Base-by-base conservation (phyloP, 2,797 vertebrate genomes). In the Cyprinella venusta region DNA sequence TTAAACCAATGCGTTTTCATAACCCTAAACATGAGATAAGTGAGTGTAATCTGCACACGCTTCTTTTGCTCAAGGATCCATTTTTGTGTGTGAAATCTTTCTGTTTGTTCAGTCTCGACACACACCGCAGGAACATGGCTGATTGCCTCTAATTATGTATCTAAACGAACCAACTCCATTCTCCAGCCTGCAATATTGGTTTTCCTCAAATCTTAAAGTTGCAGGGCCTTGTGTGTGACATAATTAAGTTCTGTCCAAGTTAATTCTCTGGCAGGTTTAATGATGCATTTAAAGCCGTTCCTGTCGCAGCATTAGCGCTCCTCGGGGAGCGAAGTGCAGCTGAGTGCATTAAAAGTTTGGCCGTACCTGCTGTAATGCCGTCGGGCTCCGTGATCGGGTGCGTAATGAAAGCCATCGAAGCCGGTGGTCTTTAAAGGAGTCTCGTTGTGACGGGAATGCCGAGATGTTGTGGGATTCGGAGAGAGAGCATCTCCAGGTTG, bases 181-280 rank as follows among this genome's bases (percentile, higher is more conserved):
- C 90, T 85, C 86, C 87, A 90, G 90, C 72, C 86, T 42, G 87
- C 91, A 91, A 83, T 90, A 91, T 90, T 91, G 90, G 92, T 88
- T 91, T 86, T 87, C 82, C 80, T 91, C 90, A 90, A 91, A 84
- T 90, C 89, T 91, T 85, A 77, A 87, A 91, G 90, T 91, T 82
- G 90, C 87, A 89, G 88, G 87, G 91, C 88, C 87, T 91, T 90
- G 91, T 91, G 92, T 94, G 92, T 94, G 92, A 93, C 91, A 93
- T 93, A 92, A 94, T 93, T 94, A 91, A 93, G 92, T 93, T 92
- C 89, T 85, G 89, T 83, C 91, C 87, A 85, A 93, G 91, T 92
- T 94, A 92, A 94, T 94, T 94, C 91, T 87, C 83, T 70, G 91
- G 89, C 91, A 88, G 91, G 92, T 93, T 93, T 93, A 94, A 94